phyloP scores from a whole-genome alignment of 2,113 vertebrate species.

The Astatoreochromis straeleni region DNA sequence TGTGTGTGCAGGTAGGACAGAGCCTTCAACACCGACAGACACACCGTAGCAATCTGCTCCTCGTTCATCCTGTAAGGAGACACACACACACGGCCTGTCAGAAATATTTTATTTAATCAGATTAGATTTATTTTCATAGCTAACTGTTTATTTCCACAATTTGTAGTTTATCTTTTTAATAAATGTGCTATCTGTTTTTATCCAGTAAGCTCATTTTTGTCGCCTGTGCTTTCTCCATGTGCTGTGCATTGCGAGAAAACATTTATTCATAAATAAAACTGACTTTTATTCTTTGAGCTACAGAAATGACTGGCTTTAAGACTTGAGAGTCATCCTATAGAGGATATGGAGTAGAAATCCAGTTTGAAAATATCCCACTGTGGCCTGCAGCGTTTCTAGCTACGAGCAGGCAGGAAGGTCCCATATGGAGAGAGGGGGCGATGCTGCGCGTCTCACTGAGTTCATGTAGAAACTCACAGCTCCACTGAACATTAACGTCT shows the following conservation, averaged over 20 bases:
- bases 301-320: background rate
- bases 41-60: conserved; percentile 97
- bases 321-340: background rate
- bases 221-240: background rate
- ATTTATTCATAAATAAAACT: background rate
- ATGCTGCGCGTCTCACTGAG: conserved; percentile 53
- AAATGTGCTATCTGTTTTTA: background rate
- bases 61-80: conserved; percentile 88
- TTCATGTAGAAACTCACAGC: conserved; percentile 45
- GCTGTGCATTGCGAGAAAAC: background rate
- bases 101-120: background rate
- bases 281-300: background rate
- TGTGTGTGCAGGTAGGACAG: conserved; percentile 96
- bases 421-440: conserved; percentile 58
- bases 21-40: conserved; percentile 89
- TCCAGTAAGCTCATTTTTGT: background rate
- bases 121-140: background rate
- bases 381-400: conserved; percentile 39
- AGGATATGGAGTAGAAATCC: background rate
- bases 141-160: background rate
- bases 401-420: conserved; percentile 34
- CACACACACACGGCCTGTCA: background rate
- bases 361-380: background rate
- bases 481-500: conserved; percentile 63
- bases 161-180: background rate